phyloP scores from a whole-genome alignment of 1,140 invertebrate species.

The Pogonus chalceus region DNA sequence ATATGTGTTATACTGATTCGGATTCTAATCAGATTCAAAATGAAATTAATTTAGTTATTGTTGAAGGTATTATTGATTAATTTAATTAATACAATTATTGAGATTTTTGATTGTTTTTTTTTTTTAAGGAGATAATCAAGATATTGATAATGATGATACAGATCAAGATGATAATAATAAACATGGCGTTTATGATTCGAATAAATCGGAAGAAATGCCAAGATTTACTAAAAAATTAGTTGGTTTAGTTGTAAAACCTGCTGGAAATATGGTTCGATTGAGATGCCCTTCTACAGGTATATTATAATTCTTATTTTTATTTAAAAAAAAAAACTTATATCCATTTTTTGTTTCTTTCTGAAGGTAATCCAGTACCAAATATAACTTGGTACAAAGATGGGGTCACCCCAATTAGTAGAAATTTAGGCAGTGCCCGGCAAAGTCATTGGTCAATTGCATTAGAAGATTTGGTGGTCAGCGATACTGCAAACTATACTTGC shows the following conservation, averaged over 20 bases:
- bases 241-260: conserved; percentile 47
- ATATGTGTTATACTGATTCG: neutral
- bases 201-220: conserved; percentile 19
- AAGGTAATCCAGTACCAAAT: conserved; percentile 40
- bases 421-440: conserved; percentile 43
- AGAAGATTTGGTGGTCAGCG: conserved; percentile 63
- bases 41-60: neutral
- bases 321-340: neutral
- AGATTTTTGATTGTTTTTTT: too few species aligned
- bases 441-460: conserved; percentile 58
- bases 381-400: conserved; percentile 48
- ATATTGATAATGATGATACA: neutral
- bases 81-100: too few species aligned
- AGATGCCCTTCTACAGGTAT: conserved; percentile 49
- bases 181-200: neutral
- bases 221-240: conserved; percentile 45
- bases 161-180: neutral
- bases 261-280: conserved; percentile 52
- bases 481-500: conserved; percentile 80
- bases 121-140: too few species aligned
- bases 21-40: neutral
- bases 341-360: conserved; percentile 3
- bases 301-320: conserved; percentile 11
- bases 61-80: neutral
- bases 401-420: conserved; percentile 60